These are phyloP conservation scores for Acrocyrtus sp. DNA, from an alignment of 2,888 invertebrate species.

Conservation along the genomic window DNA sequence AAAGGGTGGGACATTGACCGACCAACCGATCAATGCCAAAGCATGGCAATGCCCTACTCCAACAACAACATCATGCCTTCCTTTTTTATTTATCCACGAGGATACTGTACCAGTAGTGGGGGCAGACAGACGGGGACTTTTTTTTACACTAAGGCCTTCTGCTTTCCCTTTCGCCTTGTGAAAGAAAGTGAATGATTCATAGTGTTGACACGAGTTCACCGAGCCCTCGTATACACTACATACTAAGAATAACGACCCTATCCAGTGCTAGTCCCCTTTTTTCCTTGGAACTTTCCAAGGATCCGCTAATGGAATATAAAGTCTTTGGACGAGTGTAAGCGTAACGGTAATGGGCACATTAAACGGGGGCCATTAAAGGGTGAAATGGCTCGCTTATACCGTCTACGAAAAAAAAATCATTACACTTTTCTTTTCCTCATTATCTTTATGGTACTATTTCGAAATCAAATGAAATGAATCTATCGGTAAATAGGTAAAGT, in stretches of 20 bases:
- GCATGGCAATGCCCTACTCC: conserved; percentile 58
- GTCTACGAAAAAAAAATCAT: no score
- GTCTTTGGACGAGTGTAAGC: not conserved
- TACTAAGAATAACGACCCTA: not conserved
- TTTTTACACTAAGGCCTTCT: conserved; percentile 3
- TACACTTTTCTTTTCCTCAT: no score
- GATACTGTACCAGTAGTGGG: conserved; percentile 18
- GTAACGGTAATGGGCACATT: not conserved
- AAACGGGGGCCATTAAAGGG: no score
- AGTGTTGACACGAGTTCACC: conserved; percentile 23
- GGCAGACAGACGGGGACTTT: conserved; percentile 10
- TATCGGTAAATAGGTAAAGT: no score
- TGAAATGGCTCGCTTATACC: no score
- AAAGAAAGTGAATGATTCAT: conserved; percentile 33
- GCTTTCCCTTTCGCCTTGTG: not conserved
- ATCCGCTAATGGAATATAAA: not conserved
- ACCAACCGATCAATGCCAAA: conserved; percentile 62
- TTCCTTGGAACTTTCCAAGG: not conserved
- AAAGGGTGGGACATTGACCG: conserved; percentile 63
- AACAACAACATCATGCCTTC: conserved; percentile 44
- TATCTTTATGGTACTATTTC: no score
- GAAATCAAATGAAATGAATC: no score
- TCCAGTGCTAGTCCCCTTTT: not conserved
- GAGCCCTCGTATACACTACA: conserved; percentile 13
- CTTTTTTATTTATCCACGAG: conserved; percentile 17